Evolutionary conservation across 2,113 vertebrate species (phyloP).

Genomic region (Cyprinodon brontotheroides): DNA sequence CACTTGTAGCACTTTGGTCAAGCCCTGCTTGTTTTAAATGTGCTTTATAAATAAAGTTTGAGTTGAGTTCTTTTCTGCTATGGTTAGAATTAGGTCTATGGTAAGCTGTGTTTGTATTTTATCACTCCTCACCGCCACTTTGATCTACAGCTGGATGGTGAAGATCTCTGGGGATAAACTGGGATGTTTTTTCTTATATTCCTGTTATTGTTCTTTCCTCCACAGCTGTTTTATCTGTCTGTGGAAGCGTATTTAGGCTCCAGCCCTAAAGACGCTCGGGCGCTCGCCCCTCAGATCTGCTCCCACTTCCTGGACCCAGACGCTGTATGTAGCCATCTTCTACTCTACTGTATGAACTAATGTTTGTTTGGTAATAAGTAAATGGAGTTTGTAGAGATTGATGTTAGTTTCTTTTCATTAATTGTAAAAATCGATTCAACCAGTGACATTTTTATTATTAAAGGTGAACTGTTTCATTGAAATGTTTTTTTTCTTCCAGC

Average conservation of each 20-base stretch:
- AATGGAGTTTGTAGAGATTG: not conserved
- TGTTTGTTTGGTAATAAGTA: not conserved
- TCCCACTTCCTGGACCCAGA: slow-evolving; percentile 88
- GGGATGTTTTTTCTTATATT: not conserved
- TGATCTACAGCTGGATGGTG: too few relatives aligned
- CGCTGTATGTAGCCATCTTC: slow-evolving; percentile 79
- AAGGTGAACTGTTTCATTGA: not conserved
- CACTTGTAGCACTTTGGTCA: too few relatives aligned
- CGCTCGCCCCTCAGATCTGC: slow-evolving; percentile 87
- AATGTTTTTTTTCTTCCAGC: slow-evolving; percentile 65
- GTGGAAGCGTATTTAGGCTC: slow-evolving; percentile 88
- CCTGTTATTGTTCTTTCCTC: not conserved
- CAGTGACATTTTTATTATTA: not conserved
- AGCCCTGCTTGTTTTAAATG: too few relatives aligned
- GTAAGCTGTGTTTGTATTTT: not conserved
- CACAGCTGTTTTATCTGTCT: slow-evolving; percentile 90
- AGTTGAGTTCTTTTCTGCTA: too few relatives aligned
- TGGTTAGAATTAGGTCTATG: not conserved
- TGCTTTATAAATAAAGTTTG: too few relatives aligned
- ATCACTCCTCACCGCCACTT: too few relatives aligned
- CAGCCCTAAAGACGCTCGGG: slow-evolving; percentile 84
- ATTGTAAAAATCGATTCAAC: too few relatives aligned
- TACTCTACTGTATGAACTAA: not conserved
- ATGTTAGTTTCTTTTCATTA: not conserved
- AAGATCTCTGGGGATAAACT: not conserved